These are phyloP conservation scores for Sandelia bainsii DNA, from an alignment of 2,797 vertebrate species.

Conservation along the genomic window DNA sequence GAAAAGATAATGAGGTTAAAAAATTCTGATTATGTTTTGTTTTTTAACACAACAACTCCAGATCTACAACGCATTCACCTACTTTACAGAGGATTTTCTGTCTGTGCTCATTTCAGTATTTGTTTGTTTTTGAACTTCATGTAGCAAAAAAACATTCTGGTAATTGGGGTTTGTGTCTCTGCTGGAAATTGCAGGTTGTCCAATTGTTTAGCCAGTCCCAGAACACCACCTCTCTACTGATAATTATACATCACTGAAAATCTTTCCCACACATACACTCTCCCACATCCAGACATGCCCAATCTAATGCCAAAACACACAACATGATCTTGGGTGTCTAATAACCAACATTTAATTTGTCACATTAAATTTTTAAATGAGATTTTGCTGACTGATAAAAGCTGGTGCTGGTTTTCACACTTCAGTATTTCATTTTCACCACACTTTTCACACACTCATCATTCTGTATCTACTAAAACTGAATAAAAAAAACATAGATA, in stretches of 20 bases:
- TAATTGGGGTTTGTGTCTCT: constrained; percentile 62
- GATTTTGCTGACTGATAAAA: not conserved
- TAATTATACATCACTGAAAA: constrained; percentile 47
- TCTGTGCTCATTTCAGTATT: constrained; percentile 16
- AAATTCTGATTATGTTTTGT: constrained; percentile 23
- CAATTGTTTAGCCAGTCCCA: constrained; percentile 36
- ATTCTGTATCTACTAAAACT: not conserved
- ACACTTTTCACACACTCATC: not conserved
- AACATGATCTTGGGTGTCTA: constrained; percentile 14
- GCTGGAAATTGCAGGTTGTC: constrained; percentile 65
- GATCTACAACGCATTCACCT: constrained; percentile 20
- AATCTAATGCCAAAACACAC: not conserved
- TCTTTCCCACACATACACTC: constrained; percentile 1
- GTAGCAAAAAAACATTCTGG: constrained; percentile 51
- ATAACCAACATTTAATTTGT: constrained; percentile 16
- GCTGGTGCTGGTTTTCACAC: not conserved
- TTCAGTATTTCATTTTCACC: not conserved
- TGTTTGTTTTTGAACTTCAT: constrained; percentile 40
- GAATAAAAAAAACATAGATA: constrained; percentile 24
- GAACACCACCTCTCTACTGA: constrained; percentile 35
- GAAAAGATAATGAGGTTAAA: constrained; percentile 20
- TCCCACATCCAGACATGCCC: constrained; percentile 3
- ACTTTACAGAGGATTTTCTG: constrained; percentile 33
- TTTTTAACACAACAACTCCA: constrained; percentile 7
- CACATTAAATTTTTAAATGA: not conserved